Percentiles rank a stretch among this genome's conserved stretches.
phyloP scores from a whole-genome alignment of 2,113 vertebrate species.

The Mirounga angustirostris region DNA sequence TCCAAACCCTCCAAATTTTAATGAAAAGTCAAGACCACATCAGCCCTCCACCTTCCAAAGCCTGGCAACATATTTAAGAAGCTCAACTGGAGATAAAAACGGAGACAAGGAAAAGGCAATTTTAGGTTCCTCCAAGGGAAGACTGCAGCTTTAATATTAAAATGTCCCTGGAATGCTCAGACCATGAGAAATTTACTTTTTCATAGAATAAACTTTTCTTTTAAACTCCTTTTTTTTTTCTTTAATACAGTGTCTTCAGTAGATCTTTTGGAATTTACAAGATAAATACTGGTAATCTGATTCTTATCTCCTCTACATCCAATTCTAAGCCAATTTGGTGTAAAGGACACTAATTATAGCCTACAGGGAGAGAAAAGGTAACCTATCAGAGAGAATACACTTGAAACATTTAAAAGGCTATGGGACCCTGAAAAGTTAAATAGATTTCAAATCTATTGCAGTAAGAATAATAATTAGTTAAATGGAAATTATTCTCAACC shows the following conservation, averaged over 20 bases:
- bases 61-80: background rate
- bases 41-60: background rate
- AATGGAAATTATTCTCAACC: slow-evolving; percentile 64
- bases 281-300: slow-evolving; percentile 93
- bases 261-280: slow-evolving; percentile 92
- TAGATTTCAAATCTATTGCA: slow-evolving; percentile 84
- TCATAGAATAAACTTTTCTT: slow-evolving; percentile 71
- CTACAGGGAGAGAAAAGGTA: slow-evolving; percentile 88
- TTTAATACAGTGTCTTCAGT: slow-evolving; percentile 84
- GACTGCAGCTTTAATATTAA: background rate
- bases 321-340: slow-evolving; percentile 91
- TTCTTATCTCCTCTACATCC: slow-evolving; percentile 92
- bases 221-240: slow-evolving; percentile 64
- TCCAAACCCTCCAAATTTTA: slow-evolving; percentile 47
- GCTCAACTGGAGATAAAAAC: background rate
- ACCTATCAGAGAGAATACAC: slow-evolving; percentile 84
- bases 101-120: slow-evolving; percentile 54
- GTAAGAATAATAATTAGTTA: slow-evolving; percentile 80
- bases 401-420: slow-evolving; percentile 83
- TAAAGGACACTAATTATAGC: slow-evolving; percentile 92
- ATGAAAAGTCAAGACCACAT: slow-evolving; percentile 49
- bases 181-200: slow-evolving; percentile 9
- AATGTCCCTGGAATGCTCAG: background rate
- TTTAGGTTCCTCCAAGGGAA: background rate
- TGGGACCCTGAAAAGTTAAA: slow-evolving; percentile 86